These are phyloP conservation scores for Tiphia femorata DNA, from an alignment of 2,888 invertebrate species.

Conservation along the genomic window DNA sequence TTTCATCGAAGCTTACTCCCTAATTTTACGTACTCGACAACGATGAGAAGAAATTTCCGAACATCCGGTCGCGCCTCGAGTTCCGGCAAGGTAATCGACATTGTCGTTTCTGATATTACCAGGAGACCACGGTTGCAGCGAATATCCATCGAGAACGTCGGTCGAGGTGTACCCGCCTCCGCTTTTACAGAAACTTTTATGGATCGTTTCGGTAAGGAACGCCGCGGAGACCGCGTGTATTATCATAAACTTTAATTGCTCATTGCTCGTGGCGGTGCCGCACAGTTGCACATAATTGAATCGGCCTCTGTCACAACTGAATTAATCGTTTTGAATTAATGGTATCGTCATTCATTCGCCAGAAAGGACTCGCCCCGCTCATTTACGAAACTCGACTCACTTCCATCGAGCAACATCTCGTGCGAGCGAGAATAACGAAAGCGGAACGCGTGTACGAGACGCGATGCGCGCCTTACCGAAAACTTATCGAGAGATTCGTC, in stretches of 20 bases:
- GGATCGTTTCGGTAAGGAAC: neutral
- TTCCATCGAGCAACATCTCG: too few species aligned
- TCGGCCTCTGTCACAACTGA: slow-evolving; percentile 10
- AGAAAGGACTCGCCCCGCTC: too few species aligned
- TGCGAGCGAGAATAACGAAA: too few species aligned
- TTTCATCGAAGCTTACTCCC: too few species aligned
- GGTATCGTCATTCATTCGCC: neutral
- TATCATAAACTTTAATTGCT: slow-evolving; percentile 20
- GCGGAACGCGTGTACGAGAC: too few species aligned
- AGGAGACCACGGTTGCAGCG: slow-evolving; percentile 17
- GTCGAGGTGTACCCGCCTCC: too few species aligned
- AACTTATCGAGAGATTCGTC: too few species aligned
- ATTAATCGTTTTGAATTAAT: slow-evolving; percentile 7
- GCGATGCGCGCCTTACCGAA: too few species aligned
- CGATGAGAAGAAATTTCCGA: too few species aligned
- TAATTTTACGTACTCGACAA: too few species aligned
- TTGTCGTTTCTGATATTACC: slow-evolving; percentile 20
- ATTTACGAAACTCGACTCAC: too few species aligned
- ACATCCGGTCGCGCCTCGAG: neutral
- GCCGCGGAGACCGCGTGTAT: neutral
- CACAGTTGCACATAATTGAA: slow-evolving; percentile 14
- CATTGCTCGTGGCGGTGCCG: slow-evolving; percentile 3
- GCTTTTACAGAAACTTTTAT: slow-evolving; percentile 21
- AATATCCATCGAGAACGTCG: neutral
- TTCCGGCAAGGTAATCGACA: slow-evolving; percentile 35